Conservation (phyloP, 2,113 vertebrate species). For the Tauraco erythrolophus region DNA sequence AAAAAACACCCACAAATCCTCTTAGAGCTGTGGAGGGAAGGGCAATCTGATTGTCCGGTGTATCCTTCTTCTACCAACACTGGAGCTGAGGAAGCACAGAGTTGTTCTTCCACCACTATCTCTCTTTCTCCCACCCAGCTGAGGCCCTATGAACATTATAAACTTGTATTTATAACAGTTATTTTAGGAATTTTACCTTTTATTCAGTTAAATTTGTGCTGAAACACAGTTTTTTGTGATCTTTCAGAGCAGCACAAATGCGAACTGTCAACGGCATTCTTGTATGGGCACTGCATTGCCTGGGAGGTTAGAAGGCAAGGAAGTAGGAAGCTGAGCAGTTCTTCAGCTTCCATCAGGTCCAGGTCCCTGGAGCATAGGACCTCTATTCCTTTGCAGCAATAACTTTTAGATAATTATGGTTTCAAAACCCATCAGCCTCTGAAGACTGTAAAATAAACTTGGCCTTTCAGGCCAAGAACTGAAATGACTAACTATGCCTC, state of each 20-base stretch:
- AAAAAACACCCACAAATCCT: not conserved
- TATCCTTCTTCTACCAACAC: not conserved
- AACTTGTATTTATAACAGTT: not conserved
- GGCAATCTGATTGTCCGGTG: not conserved
- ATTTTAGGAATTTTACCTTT: not conserved
- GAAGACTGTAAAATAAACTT: not conserved
- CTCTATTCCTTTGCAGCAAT: not conserved
- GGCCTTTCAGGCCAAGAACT: not conserved
- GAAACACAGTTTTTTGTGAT: not conserved
- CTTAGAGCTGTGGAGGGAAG: not conserved
- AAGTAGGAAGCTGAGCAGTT: not conserved
- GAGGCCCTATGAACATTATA: not conserved
- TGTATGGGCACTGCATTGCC: not conserved
- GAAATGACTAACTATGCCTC: not conserved
- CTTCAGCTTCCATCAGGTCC: not conserved
- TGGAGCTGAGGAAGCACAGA: not conserved
- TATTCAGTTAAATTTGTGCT: not conserved
- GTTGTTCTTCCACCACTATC: not conserved
- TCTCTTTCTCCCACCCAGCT: not conserved
- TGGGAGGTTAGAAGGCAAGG: not conserved
- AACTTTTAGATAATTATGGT: not conserved
- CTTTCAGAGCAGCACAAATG: not conserved
- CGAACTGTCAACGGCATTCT: fast-evolving
- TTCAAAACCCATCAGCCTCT: not conserved
- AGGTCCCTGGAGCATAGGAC: not conserved